Base-by-base conservation (phyloP, 2,113 vertebrate species). In the Cephalopterus ornatus region DNA sequence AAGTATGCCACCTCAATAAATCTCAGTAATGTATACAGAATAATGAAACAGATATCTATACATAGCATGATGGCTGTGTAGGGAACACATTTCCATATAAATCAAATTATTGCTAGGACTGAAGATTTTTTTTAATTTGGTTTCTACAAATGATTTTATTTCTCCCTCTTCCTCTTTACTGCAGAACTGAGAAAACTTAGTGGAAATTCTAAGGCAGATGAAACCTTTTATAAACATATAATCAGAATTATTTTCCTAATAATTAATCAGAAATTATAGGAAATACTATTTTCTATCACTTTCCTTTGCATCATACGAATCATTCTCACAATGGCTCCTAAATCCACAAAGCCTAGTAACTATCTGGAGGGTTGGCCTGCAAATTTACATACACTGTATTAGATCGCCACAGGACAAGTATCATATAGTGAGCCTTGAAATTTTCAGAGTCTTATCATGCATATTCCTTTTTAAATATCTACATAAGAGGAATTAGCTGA, bases 1-100 rank as follows among this genome's bases (percentile, higher is more conserved):
- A 97, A 97, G 71, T 94, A 95, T 77, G 71, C 87, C 88, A 93
- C 76, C 73, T 95, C 80, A 97, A 81, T 95, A 95, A 89, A 77
- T 97, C 72, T 96, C 87, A 88, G 79, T 94, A 93, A 88, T 75
- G 37, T 84, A 92, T 78, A 95, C 88, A 89, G 86, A 97, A 96
- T 87, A 96, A 92, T 81, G 80, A 96, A 85, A 77, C 91, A 37
- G 26, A 74, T 93, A 94, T 85, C 76, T 91, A 72, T 90, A 92
- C 84, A 95, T 95, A 97, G 59, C 66, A 85, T 85, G 81, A 81
- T 88, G 87, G 33, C 78, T 95, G 75, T 70, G 12, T 79, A 91
- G n/a, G 88, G 77, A 93, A 71, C 74, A 92, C 72, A 85, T 91
- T 78, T 79, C 33, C 27, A 24, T 55, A 39, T 21, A 79, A 47